phyloP scores from a whole-genome alignment of 2,888 invertebrate genomes.

The Drosophila monieri region DNA sequence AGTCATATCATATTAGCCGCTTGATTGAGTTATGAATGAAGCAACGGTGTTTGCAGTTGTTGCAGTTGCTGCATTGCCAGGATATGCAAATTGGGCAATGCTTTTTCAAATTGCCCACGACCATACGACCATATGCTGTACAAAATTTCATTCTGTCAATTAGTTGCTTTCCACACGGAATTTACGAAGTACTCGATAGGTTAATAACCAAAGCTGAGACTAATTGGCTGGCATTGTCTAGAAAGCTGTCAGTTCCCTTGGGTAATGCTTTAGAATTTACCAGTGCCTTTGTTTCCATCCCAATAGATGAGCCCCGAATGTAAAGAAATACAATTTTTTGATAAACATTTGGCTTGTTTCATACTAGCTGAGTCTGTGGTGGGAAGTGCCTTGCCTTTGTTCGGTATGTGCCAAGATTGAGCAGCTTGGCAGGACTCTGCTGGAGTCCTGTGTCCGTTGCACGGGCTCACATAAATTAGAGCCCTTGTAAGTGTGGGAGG shows the following conservation, averaged over 20 bases:
- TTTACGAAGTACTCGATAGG: conserved; percentile 10
- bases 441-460: conserved; percentile 21
- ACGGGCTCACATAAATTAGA: conserved; percentile 62
- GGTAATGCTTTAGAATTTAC: not conserved
- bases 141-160: conserved; percentile 18
- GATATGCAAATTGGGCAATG: conserved; percentile 26
- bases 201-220: conserved; percentile 20
- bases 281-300: not conserved
- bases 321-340: not conserved
- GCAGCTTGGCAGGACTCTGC: conserved; percentile 26
- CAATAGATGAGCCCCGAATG: not conserved
- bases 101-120: conserved; percentile 2
- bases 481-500: conserved; percentile 12
- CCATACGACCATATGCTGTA: not conserved
- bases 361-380: not conserved
- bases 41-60: conserved; percentile 22
- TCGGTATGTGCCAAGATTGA: conserved; percentile 1
- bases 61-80: conserved; percentile 20
- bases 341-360: not conserved
- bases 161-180: conserved; percentile 12
- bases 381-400: not conserved
- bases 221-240: conserved; percentile 25
- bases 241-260: not conserved
- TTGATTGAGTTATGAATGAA: conserved; percentile 53
- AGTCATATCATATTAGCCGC: conserved; percentile 52